A percentile compares a stretch with the other conserved stretches of the same genome.
Conservation (phyloP, 2,113 vertebrate species). For the Xenopus borealis region DNA sequence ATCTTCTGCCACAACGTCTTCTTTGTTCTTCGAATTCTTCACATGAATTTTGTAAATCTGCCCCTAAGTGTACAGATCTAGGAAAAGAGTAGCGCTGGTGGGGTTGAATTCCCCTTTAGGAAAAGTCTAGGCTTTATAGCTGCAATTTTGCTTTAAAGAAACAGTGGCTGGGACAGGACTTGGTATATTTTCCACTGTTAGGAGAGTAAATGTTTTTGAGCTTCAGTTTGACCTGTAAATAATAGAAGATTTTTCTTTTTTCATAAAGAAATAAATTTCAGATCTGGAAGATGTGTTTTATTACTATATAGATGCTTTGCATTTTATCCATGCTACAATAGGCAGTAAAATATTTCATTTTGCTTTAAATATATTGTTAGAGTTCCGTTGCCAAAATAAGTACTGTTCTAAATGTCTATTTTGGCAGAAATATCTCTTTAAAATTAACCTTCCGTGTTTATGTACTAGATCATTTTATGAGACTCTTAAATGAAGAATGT, state of each 20-base stretch:
- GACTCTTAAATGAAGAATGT: conserved; percentile 23
- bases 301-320: not conserved
- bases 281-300: not conserved
- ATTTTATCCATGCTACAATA: not conserved
- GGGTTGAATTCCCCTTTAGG: too few relatives aligned
- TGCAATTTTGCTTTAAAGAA: not conserved
- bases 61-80: too few relatives aligned
- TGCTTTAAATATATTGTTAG: conserved; percentile 1
- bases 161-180: not conserved
- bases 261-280: not conserved
- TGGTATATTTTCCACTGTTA: not conserved
- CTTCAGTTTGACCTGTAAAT: not conserved
- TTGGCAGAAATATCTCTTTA: conserved; percentile 22
- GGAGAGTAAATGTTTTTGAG: not conserved
- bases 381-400: conserved; percentile 20
- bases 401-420: conserved; percentile 13
- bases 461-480: conserved; percentile 31
- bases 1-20: too few relatives aligned
- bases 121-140: too few relatives aligned
- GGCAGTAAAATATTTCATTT: conserved; percentile 6
- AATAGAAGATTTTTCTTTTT: not conserved
- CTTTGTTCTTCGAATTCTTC: too few relatives aligned
- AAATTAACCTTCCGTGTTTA: conserved; percentile 24
- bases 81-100: too few relatives aligned
- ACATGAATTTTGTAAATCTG: too few relatives aligned